Evolutionary conservation across 2,888 invertebrate genomes (phyloP), one percentile per base, ranked within the genome.

Genomic region (Aquatica leii): DNA sequence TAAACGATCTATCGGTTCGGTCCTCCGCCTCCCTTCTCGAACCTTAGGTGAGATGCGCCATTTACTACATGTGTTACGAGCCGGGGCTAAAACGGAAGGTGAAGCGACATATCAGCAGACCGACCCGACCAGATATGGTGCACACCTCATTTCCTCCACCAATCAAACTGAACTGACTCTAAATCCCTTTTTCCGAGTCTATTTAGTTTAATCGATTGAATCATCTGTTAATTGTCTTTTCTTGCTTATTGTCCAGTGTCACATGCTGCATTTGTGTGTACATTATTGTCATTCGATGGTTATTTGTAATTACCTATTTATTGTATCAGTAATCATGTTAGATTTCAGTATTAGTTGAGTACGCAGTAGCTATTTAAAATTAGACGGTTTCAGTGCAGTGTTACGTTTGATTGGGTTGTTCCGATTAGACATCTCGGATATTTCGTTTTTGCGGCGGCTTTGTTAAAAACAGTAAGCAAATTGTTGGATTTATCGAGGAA

Each of bases 241-340:
- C 78, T 82, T 81, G 81, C 81, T 81, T 81, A 80, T 74, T 82
- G 82, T 82, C 81, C 81, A 81, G 81, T 82, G 81, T 82, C 80
- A 81, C 78, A 78, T 79, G 80, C 80, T 74, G 78, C 78, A 80
- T 80, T 80, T 75, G 73, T 81, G 78, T 61, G 55, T 81, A 80
- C 81, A 78, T 79, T 75, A 79, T 81, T 81, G 80, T 80, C 77
- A 79, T 80, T 79, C 78, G 77, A 76, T 80, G 78, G 79, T 81
- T 80, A 80, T 79, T 80, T 81, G 77, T 81, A 80, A 77, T 77
- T 77, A 79, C 77, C 77, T 80, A 79, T 79, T 80, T 63, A 59
- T 53, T 80, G 78, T 80, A 79, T 79, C 76, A 76, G 77, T 78
- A 76, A 71, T 76, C 66, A 71, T 59, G 54, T 71, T 71, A 74